These are phyloP conservation scores for Leptodactylus fallax DNA, from an alignment of 2,797 vertebrate genomes.

Conservation along the genomic window DNA sequence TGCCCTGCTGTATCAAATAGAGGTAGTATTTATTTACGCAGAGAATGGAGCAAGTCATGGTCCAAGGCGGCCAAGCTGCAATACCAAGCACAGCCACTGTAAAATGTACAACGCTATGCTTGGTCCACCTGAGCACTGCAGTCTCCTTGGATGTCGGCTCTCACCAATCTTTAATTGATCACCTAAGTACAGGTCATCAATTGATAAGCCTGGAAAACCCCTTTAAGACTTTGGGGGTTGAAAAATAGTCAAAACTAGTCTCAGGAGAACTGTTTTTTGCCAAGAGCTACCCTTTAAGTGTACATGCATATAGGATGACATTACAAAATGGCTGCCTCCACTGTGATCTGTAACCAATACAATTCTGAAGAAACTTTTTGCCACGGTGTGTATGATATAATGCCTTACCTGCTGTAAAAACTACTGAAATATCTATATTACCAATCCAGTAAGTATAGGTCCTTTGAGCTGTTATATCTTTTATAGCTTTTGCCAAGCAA, in stretches of 20 bases:
- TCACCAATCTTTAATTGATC: too few species aligned
- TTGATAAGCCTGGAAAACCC: too few species aligned
- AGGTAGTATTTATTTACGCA: not conserved
- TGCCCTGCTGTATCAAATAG: not conserved
- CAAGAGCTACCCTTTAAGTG: not conserved
- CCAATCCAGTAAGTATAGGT: not conserved
- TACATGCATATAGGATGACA: not conserved
- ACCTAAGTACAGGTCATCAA: too few species aligned
- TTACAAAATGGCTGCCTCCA: not conserved
- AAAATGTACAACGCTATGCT: too few species aligned
- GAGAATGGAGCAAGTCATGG: not conserved
- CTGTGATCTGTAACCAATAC: not conserved
- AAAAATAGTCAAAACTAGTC: too few species aligned
- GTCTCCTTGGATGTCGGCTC: too few species aligned
- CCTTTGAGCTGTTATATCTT: too few species aligned
- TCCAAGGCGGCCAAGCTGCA: not conserved
- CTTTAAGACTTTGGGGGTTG: too few species aligned
- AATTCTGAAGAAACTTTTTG: not conserved
- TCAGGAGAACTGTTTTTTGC: not conserved
- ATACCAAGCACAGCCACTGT: too few species aligned
- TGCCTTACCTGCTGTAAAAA: too few species aligned
- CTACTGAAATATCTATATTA: not conserved
- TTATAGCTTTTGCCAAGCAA: too few species aligned
- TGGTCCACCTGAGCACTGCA: too few species aligned
- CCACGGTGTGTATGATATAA: not conserved